Percentiles rank a stretch among this genome's conserved stretches.
These are phyloP conservation scores for Corticium candelabrum DNA, from an alignment of 37 sponge, comb jelly and placozoan genomes.

Conservation along the genomic window DNA sequence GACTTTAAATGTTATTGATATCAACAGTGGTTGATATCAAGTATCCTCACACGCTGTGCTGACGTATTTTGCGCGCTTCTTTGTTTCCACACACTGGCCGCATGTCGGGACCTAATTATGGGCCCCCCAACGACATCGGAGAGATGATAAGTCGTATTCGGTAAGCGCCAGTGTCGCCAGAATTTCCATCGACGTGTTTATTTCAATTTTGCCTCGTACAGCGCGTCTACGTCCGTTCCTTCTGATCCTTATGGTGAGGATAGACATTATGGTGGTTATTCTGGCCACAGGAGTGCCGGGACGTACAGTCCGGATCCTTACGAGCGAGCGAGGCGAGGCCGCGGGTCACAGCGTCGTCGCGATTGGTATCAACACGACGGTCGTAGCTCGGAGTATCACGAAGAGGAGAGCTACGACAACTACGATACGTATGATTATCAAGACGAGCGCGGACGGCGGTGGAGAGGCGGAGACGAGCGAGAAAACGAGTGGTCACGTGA, in stretches of 20 bases:
- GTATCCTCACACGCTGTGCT: no score
- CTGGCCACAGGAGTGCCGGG: neutral
- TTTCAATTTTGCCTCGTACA: neutral
- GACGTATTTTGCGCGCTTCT: no score
- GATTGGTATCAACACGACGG: constrained; percentile 1
- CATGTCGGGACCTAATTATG: no score
- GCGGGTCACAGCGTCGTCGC: neutral
- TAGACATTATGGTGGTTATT: neutral
- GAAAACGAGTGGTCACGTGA: no score
- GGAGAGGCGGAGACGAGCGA: no score
- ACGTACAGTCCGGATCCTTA: neutral
- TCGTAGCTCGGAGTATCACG: no score
- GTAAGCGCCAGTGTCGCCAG: neutral
- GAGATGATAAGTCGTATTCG: neutral
- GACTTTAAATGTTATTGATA: no score
- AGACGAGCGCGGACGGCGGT: no score
- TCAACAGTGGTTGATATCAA: no score
- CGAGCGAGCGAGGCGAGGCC: neutral
- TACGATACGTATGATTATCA: no score
- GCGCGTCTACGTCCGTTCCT: neutral
- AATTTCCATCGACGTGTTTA: neutral
- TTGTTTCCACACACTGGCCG: no score
- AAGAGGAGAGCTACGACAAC: no score
- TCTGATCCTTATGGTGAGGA: neutral
- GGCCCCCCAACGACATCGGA: neutral